Base-by-base conservation (phyloP, 2,113 vertebrate species). In the Spea multiplicata region DNA sequence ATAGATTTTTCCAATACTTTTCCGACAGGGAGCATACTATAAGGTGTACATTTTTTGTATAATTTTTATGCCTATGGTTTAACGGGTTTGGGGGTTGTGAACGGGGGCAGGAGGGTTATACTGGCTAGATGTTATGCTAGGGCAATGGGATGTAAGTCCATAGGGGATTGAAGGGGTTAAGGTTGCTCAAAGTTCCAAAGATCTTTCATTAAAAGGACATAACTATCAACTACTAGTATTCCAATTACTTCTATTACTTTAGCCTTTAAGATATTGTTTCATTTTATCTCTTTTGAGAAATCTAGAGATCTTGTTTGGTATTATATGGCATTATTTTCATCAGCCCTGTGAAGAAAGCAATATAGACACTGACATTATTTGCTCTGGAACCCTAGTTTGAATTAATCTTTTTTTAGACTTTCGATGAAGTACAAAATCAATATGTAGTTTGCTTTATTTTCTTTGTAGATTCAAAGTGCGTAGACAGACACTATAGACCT, bases 341-440 rank as follows among this genome's bases (percentile, higher is more conserved):
- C 48, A 44, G 30, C n/a, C 50, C n/a, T 16, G 14, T 17, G 7
- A 5, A 71, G 17, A 71, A 71, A 65, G 76, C 48, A 53, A 4
- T 65, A 52, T 44, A 57, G 13, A 80, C 52, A 13, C 64, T 61
- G 44, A 67, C 48, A 72, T 67, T 67, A 80, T 73, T 14, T 73
- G 64, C 64, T 67, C 70, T 67, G 77, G 45, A 80, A 80, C 77
- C 64, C 71, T 50, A 68, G 62, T 53, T 73, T 80, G 71, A 80
- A 80, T 73, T 57, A 66, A 73, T 80, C 45, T 73, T 61, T 67
- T 73, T 59, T 80, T 68, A 80, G 71, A 80, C 69, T 80, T 73
- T 73, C 50, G 44, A 80, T 80, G 70, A 80, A 80, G 50, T 73
- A 55, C 77, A 80, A 80, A 73, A 80, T 80, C 77, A 80, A 80